Evolutionary conservation across 2,797 vertebrate species (phyloP).

Genomic region (Schizopygopsis malacanthus): DNA sequence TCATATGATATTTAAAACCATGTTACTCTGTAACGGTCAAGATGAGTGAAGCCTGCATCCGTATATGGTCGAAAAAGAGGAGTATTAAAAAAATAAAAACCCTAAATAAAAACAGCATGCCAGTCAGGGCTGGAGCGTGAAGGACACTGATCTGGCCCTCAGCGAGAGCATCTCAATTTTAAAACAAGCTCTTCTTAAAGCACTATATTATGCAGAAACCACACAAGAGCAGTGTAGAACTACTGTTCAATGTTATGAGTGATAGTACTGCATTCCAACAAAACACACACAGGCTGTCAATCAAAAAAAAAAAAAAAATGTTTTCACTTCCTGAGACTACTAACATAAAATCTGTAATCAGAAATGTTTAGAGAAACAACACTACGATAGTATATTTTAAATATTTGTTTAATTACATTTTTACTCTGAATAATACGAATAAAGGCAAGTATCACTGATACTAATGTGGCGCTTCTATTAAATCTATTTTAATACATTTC

Average conservation of each 20-base stretch:
- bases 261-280: background rate
- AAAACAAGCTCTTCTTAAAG: slow-evolving; percentile 19
- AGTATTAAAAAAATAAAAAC: background rate
- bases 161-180: slow-evolving; percentile 13
- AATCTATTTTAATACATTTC: background rate
- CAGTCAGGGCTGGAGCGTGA: slow-evolving; percentile 5
- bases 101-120: background rate
- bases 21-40: background rate
- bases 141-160: slow-evolving; percentile 25
- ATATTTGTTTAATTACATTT: background rate
- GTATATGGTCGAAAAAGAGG: background rate
- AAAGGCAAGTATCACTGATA: background rate
- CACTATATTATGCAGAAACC: slow-evolving; percentile 18
- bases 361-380: background rate
- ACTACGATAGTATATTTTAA: background rate
- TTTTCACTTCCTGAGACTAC: background rate
- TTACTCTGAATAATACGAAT: background rate
- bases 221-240: slow-evolving; percentile 1
- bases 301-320: background rate
- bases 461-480: background rate
- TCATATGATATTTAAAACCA: slow-evolving; percentile 38
- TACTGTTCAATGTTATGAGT: background rate
- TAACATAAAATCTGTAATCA: background rate
- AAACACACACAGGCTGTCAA: background rate
- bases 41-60: background rate